phyloP scores from a whole-genome alignment of 2,888 invertebrate genomes.

The Agriopis leucophaearia region DNA sequence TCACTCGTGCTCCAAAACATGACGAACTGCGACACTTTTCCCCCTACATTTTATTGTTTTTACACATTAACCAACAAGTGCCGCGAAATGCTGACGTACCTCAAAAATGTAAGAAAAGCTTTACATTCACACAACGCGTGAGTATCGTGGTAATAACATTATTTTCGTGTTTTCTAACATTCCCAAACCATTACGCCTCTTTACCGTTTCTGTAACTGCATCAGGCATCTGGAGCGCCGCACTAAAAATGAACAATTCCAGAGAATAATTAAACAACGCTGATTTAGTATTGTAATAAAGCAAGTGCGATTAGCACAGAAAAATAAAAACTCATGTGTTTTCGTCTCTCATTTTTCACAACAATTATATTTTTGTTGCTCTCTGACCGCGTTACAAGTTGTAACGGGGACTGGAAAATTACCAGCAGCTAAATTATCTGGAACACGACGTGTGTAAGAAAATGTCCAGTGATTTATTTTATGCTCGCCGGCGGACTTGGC shows the following conservation, averaged over 20 bases:
- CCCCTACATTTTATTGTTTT: constrained; percentile 43
- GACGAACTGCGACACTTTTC: constrained; percentile 34
- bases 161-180: constrained; percentile 31
- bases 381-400: constrained; percentile 61
- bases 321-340: constrained; percentile 57
- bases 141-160: constrained; percentile 36
- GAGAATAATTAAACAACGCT: constrained; percentile 35
- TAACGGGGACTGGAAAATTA: constrained; percentile 56
- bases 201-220: constrained; percentile 36
- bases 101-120: constrained; percentile 65
- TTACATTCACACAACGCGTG: constrained; percentile 24
- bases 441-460: constrained; percentile 42
- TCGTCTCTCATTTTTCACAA: constrained; percentile 55
- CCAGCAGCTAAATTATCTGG: constrained; percentile 45
- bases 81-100: constrained; percentile 64
- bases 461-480: constrained; percentile 53
- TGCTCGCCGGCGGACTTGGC: constrained; percentile 46
- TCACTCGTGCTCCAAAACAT: constrained; percentile 54
- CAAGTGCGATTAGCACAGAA: constrained; percentile 37
- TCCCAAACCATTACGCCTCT: constrained; percentile 14
- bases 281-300: constrained; percentile 42
- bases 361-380: constrained; percentile 60
- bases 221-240: constrained; percentile 27
- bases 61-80: constrained; percentile 25
- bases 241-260: constrained; percentile 34